Base-by-base conservation (phyloP, 2,888 invertebrate genomes). In the Spatulosminthurus flaviceps region DNA sequence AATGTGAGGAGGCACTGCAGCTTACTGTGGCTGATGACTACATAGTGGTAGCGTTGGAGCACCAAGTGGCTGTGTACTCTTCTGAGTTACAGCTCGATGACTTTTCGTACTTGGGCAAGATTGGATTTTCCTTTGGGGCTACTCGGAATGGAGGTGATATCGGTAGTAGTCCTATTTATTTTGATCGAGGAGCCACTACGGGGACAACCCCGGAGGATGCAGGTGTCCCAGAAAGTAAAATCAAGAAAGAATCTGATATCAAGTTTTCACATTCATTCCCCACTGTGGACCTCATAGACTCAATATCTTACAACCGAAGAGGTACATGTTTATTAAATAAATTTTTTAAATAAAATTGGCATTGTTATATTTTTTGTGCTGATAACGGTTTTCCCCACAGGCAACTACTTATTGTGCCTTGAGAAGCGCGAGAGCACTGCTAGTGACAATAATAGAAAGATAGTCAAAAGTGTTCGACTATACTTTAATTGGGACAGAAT, bases 401-500 rank as follows among this genome's bases (percentile, higher is more conserved):
- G 91, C 60, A 91, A 92, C 86, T 93, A 92, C 87, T 90, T 93
- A 4, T 91, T 90, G 0, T 91, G 92, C 0, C 85, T 93, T 80
- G 93, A 93, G 87, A 84, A 81, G 51, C 77, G 82, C 16, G 84
- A 85, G 69, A 71, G 51, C 51, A 51, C 11, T 66, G 11, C 24
- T 11, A 22, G 24, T 21, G n/a, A n/a, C 64, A 64, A 64, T 24
- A 26, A 26, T 24, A 22, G 2, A 60, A 74, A 11, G 61, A 5
- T 26, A 87, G 69, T 87, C 87, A 69, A 86, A 87, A 5, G 87
- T 87, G 90, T 91, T n/a, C 89, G 93, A 79, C 90, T 93, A 28
- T 94, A 94, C 86, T 91, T 93, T 1, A 93, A 93, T 86, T 94
- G 94, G 92, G 91, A 92, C 86, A 88, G 90, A 85, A 89, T 85